A percentile compares a stretch with the other conserved stretches of the same genome.
These are phyloP conservation scores for Danio kyathit DNA, from an alignment of 2,797 vertebrate species.

Conservation along the genomic window DNA sequence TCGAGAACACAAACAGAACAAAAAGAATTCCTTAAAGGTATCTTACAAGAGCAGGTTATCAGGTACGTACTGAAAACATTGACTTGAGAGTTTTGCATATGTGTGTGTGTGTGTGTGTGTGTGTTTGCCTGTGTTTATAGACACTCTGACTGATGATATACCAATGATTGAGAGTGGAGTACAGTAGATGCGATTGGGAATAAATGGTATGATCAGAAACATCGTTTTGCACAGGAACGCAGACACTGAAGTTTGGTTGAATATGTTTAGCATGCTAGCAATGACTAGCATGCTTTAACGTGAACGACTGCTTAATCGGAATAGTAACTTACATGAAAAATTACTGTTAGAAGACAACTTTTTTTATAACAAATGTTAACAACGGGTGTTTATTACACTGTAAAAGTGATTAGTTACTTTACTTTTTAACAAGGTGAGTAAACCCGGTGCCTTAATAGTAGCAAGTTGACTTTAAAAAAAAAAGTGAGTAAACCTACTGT, in stretches of 20 bases:
- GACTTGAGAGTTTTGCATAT: slow-evolving; percentile 12
- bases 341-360: too few relatives aligned
- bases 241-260: not conserved
- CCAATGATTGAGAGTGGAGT: not conserved
- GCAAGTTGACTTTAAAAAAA: too few relatives aligned
- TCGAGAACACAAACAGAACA: slow-evolving; percentile 44
- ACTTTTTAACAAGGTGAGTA: too few relatives aligned
- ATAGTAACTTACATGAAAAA: too few relatives aligned
- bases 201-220: slow-evolving; percentile 3
- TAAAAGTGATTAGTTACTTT: too few relatives aligned
- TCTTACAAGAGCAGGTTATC: slow-evolving; percentile 39
- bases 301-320: too few relatives aligned
- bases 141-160: not conserved
- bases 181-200: not conserved
- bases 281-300: not conserved
- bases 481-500: too few relatives aligned
- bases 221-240: not conserved
- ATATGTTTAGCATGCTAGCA: not conserved
- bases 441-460: too few relatives aligned
- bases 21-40: slow-evolving; percentile 27
- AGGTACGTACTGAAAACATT: slow-evolving; percentile 15
- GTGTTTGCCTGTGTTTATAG: slow-evolving; percentile 12
- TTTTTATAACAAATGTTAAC: too few relatives aligned
- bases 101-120: not conserved
- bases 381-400: too few relatives aligned